phyloP scores from a whole-genome alignment of 2,797 vertebrate genomes.

The Avahi laniger region DNA sequence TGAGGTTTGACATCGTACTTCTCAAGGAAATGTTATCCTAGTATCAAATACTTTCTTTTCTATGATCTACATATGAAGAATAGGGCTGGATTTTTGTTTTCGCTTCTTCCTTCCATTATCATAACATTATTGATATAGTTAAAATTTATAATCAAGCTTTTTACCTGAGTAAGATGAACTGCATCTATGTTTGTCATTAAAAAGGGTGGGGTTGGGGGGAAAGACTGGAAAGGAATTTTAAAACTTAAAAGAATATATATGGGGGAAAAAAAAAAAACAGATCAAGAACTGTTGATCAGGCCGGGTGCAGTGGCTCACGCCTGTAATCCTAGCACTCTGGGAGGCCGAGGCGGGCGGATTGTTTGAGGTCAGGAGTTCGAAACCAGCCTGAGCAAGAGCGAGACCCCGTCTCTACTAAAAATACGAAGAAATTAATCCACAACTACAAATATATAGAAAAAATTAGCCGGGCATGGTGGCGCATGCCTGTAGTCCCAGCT shows the following conservation, averaged over 20 bases:
- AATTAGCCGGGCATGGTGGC: no score
- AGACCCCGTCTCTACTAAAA: no score
- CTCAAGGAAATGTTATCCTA: neutral
- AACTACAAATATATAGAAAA: no score
- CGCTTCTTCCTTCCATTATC: neutral
- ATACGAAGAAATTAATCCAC: no score
- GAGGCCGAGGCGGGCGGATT: no score
- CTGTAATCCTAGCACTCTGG: no score
- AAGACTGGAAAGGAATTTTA: neutral
- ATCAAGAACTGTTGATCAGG: neutral
- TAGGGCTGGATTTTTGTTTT: neutral
- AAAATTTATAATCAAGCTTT: neutral
- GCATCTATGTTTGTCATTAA: neutral
- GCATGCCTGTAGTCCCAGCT: no score
- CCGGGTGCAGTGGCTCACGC: no score
- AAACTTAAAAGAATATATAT: neutral
- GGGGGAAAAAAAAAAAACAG: neutral
- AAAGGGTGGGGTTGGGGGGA: neutral
- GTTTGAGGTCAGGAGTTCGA: no score
- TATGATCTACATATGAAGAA: neutral
- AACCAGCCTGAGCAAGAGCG: no score
- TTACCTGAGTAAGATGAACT: neutral
- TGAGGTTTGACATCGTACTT: conserved; percentile 1
- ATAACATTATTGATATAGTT: neutral
- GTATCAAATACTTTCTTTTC: neutral